Conservation (phyloP, 2,113 vertebrate genomes). For the Trogon surrucura region DNA sequence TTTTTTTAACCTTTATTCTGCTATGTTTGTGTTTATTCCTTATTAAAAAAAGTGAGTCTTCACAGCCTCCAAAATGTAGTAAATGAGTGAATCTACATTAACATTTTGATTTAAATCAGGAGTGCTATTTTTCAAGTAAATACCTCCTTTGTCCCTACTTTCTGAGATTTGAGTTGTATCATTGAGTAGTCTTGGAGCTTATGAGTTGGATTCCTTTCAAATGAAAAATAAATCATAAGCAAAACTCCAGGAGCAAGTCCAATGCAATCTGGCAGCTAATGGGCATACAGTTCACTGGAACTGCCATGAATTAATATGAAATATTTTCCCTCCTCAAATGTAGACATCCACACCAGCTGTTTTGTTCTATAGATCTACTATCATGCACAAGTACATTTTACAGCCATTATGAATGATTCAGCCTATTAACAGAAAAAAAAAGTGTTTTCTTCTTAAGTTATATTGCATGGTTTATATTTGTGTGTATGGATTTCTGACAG, state of each 20-base stretch:
- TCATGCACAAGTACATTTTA: not conserved
- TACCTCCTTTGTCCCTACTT: slow-evolving; percentile 9
- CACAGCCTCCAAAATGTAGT: not conserved
- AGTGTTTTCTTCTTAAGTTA: not conserved
- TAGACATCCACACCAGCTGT: not conserved
- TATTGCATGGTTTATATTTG: not conserved
- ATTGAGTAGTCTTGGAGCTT: not conserved
- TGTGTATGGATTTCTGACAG: not conserved
- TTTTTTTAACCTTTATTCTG: not conserved
- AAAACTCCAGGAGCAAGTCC: slow-evolving; percentile 37
- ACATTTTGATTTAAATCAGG: not conserved
- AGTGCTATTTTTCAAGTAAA: not conserved
- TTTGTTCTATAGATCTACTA: not conserved
- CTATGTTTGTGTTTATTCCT: not conserved
- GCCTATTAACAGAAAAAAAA: not conserved
- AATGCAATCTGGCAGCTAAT: slow-evolving; percentile 22
- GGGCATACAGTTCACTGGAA: not conserved
- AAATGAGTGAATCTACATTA: not conserved
- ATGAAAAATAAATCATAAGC: slow-evolving; percentile 54
- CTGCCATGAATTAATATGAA: slow-evolving; percentile 31
- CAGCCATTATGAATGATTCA: not conserved
- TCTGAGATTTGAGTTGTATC: slow-evolving; percentile 1
- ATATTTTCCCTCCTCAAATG: slow-evolving; percentile 5
- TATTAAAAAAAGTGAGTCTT: not conserved
- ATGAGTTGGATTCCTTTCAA: slow-evolving; percentile 34